phyloP scores from a whole-genome alignment of 2,113 vertebrate genomes.

The Hypanus sabinus region DNA sequence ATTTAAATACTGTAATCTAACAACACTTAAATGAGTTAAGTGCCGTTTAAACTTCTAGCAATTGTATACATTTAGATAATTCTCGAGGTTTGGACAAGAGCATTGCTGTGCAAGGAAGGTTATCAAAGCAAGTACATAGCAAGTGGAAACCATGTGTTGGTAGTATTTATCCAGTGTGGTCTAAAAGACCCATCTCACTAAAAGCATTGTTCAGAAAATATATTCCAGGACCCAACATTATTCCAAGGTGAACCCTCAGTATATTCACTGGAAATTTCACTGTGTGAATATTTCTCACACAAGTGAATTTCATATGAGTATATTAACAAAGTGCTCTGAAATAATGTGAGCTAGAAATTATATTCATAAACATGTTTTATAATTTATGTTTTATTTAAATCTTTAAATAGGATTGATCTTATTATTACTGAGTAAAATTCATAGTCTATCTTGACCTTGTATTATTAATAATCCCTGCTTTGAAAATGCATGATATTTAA shows the following conservation, averaged over 20 bases:
- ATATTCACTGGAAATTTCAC: neutral
- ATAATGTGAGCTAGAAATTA: neutral
- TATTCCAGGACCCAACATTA: neutral
- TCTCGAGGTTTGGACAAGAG: neutral
- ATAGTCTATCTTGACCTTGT: neutral
- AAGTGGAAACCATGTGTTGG: neutral
- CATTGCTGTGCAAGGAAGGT: neutral
- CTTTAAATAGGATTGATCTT: neutral
- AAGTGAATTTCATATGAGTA: too few species aligned
- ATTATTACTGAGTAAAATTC: neutral
- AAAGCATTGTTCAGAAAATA: neutral
- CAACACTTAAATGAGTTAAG: neutral
- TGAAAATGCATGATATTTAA: slow-evolving; percentile 10
- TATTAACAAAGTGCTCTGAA: neutral
- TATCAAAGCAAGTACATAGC: neutral
- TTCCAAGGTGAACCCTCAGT: neutral
- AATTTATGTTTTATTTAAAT: neutral
- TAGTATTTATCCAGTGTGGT: neutral
- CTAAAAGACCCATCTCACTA: neutral
- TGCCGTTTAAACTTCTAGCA: neutral
- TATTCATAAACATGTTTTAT: neutral
- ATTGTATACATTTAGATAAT: neutral
- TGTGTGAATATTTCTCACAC: neutral
- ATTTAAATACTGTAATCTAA: neutral
- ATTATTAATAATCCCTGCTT: neutral